Evolutionary conservation across 2,113 vertebrate species (phyloP), one percentile per base, ranked within the genome.

Genomic region (Eptesicus fuscus): DNA sequence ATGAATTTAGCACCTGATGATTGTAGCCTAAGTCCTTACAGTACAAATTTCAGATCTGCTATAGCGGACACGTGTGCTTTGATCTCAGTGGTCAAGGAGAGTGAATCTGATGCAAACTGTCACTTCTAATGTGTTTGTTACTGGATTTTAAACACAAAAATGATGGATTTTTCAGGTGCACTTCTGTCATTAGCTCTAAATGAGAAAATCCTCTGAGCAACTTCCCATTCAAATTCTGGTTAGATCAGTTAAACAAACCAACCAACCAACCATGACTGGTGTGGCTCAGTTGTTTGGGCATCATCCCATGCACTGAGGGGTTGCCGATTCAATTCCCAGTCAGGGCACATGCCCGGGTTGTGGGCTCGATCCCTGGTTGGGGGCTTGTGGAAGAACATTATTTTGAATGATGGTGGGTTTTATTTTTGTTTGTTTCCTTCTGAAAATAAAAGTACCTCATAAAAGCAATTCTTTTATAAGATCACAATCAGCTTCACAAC

Each of bases 371-470:
- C 30, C 30, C 30, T n/a, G 30, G 30, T 63, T 63, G 61, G 61
- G 28, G 28, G 25, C 28, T 32, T 22, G 0, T 73, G 91, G 49
- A 83, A 80, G 47, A 56, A 56, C 67, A 9, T 76, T 42, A 70
- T 23, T 94, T 79, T 42, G 69, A 84, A 69, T 79, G 44, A 56
- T 51, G 32, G 35, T 67, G 22, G 32, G 23, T 92, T 95, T 49
- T 25, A 85, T 61, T 44, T 67, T 59, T 59, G 22, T 59, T 59
- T 59, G n/a, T 89, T 91, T 85, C 32, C 77, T 67, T 94, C 93
- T 86, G 63, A 94, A 96, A 95, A 91, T 69, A 80, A 37, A 67
- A 88, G 7, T 67, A 42, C 78, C 22, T 44, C 13, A 4, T 78
- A 83, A 90, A 79, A 90, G 16, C 5, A 88, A 0, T 86, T 14